Evolutionary conservation across 2,888 invertebrate genomes (phyloP), one percentile per base, ranked within the genome.

Genomic region (Drosophila longiperda): DNA sequence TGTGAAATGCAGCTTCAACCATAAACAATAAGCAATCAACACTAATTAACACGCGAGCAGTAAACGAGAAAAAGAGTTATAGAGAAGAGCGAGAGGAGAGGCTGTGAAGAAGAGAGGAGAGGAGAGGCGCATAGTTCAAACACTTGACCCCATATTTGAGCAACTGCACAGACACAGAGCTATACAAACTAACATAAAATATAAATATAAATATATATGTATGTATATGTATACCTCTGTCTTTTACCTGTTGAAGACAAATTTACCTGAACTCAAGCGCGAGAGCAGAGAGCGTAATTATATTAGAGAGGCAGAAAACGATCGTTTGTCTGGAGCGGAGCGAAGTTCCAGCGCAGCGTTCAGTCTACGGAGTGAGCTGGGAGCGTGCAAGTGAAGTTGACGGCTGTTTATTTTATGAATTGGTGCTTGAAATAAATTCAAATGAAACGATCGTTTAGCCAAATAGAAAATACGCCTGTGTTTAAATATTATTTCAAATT

Each of bases 131-230:
- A 83, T 83, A 82, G 89, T 84, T 81, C 79, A 88, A 83, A 84
- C 90, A 89, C 84, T 87, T 87, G 86, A 87, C 86, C 86, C 73
- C 86, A 89, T 89, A 89, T 90, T 83, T 89, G 84, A 87, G 79
- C 78, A 78, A 82, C 82, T 78, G 87, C 78, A 78, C 63, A 57
- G 66, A 69, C 69, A 60, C 62, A 50, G 45, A 67, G 55, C 29
- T 34, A 48, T 45, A 58, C 40, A 72, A 42, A 42, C 67, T 49
- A 50, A 54, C 7, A 48, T 53, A 53, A 26, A 34, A 67, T 15
- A 53, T 12, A 15, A 9, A 20, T 8, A n/a, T 45, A 3, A 20
- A 3, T 20, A 20, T 15, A 0, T 1, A 12, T 3, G 20, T 42
- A 20, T 12, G 15, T 6, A 36, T 15, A 12, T 45, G 1, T 20